Evolutionary conservation across 2,888 invertebrate species (phyloP), one percentile per base, ranked within the genome.

Genomic region (Augochlorella aurata): DNA sequence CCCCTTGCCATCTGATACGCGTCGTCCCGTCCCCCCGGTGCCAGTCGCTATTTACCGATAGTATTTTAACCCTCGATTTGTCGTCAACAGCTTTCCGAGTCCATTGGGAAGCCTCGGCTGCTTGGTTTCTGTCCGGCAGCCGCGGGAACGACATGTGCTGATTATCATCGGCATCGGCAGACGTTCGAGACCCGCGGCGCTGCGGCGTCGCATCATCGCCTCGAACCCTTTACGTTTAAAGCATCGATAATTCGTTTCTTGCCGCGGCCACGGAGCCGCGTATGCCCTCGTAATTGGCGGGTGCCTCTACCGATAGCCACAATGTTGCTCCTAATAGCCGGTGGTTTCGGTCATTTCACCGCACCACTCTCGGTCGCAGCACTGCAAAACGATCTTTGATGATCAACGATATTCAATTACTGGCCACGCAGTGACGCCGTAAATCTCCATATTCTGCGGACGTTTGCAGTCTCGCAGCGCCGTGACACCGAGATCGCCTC

Each of bases 51-150:
- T 93, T 93, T 93, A 92, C 93, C 92, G 89, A 93, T 92, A 90
- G 93, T 90, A 92, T 93, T 93, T 93, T 93, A 93, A 93, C 93
- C 93, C 93, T 93, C 93, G 92, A 93, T 93, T 93, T 93, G 93
- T 93, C 93, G 92, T 93, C 93, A 93, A 93, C 93, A 93, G 93
- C 92, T 92, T 91, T 90, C 88, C 83, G 54, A 90, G 89, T 89
- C 93, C 92, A 91, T 91, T 90, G 92, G 92, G 92, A 92, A 38
- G 63, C 29, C 7, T 38, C 21, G 63, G n/a, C n/a, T 63, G 29
- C 88, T 77, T 84, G 77, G 83, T 84, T 85, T 81, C 82, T 81
- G 74, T 67, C 79, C 72, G 80, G 47, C 79, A 63, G 79, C 38
- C 74, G 49, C 87, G 80, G 77, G 82, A 84, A 84, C 81, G 82